Base-by-base conservation (phyloP, 2,888 invertebrate species). In the Eupsilia transversa region DNA sequence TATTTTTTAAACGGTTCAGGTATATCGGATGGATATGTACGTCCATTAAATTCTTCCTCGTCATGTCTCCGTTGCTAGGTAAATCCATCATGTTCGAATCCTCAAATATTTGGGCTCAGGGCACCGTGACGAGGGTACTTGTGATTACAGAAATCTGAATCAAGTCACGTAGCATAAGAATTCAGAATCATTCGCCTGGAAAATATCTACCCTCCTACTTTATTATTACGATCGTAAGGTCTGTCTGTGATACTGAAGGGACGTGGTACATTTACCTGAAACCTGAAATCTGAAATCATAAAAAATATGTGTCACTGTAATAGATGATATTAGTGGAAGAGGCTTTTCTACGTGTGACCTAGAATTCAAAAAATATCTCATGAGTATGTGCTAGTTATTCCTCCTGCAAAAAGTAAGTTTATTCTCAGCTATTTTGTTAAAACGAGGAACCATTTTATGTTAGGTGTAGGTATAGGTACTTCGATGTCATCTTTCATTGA, bases 91-190 rank as follows among this genome's bases (percentile, higher is more conserved):
- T 67, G 30, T 67, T 80, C 59, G 35, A 71, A 74, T 74, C 52
- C 52, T 69, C 69, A 61, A 61, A 74, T 77, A 66, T 77, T 77
- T 49, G n/a, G 30, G 46, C 23, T 35, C 66, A 27, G 70, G 23
- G n/a, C 33, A 66, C 38, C 12, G 52, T 80, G 80, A 77, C 63
- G 74, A 74, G 77, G 77, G 77, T 83, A 35, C 35, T 64, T 33
- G 54, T 67, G 68, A 82, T 79, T 75, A 75, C 61, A 74, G 75
- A 74, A 76, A 72, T 65, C 49, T 61, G 73, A 84, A 78, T 72
- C 84, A 67, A 82, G 78, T 84, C 84, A 86, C 84, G 86, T 86
- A 73, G 43, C 35, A 77, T 68, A 64, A 41, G 70, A 79, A 74
- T 74, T 74, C 67, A 79, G 54, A 70, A 80, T 74, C 67, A 81